Evolutionary conservation across 1,140 invertebrate species (phyloP).

Genomic region (Neuroterus valhalla): DNA sequence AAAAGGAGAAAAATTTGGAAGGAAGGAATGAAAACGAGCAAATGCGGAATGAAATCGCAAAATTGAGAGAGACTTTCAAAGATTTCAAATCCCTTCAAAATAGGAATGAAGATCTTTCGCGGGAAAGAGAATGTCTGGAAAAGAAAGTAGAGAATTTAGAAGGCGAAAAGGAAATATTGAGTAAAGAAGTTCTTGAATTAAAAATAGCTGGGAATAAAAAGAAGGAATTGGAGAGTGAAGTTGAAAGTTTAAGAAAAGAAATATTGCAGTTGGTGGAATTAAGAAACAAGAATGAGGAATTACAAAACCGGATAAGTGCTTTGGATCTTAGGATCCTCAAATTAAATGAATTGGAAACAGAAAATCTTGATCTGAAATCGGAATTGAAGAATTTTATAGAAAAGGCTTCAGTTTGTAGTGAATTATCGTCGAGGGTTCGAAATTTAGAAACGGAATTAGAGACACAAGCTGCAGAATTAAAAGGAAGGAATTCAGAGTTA

Average conservation of each 20-base stretch:
- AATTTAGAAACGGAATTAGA: slow-evolving; percentile 24
- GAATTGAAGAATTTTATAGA: slow-evolving; percentile 51
- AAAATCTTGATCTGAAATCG: slow-evolving; percentile 50
- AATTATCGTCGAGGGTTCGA: too few relatives aligned
- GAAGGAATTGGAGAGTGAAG: slow-evolving; percentile 27
- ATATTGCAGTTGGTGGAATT: slow-evolving; percentile 24
- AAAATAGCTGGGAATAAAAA: not conserved
- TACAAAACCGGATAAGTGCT: slow-evolving; percentile 46
- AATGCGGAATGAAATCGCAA: slow-evolving; percentile 9
- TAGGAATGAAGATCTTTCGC: not conserved
- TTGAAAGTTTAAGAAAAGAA: slow-evolving; percentile 29
- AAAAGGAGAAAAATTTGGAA: not conserved
- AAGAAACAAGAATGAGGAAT: slow-evolving; percentile 40
- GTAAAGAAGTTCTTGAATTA: not conserved
- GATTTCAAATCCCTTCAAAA: not conserved
- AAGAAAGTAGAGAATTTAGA: slow-evolving; percentile 39
- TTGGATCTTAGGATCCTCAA: slow-evolving; percentile 52
- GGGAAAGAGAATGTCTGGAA: not conserved
- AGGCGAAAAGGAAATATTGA: slow-evolving; percentile 7
- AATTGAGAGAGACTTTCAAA: not conserved
- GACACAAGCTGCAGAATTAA: slow-evolving; percentile 37
- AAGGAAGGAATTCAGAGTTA: slow-evolving; percentile 30
- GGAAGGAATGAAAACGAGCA: not conserved
- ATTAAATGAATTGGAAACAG: slow-evolving; percentile 51
- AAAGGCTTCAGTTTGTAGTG: slow-evolving; percentile 37